Conservation (phyloP, 2,113 vertebrate genomes). For the Silurus asotus region DNA sequence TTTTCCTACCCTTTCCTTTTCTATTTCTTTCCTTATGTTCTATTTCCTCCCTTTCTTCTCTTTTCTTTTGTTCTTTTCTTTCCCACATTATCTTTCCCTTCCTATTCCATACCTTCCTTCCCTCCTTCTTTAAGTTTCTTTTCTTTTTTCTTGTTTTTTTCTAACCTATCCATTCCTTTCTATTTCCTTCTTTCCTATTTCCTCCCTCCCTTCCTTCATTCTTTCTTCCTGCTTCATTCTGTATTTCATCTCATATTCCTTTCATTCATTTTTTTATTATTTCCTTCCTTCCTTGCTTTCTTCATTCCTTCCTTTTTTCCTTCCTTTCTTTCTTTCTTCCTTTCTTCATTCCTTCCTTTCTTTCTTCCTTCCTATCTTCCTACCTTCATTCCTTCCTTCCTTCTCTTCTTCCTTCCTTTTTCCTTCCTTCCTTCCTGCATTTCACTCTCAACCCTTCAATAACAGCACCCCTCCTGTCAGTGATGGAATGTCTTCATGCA, state of each 20-base stretch:
- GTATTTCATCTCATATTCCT: not conserved
- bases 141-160: not conserved
- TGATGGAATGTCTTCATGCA: not conserved
- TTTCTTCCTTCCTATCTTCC: not conserved
- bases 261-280: not conserved
- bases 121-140: not conserved
- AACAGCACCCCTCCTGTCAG: not conserved
- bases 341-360: slow-evolving; percentile 7
- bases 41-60: slow-evolving; percentile 37
- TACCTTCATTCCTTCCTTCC: not conserved
- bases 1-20: not conserved
- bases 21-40: slow-evolving; percentile 27
- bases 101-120: too few relatives aligned
- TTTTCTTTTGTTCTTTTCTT: not conserved
- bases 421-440: not conserved
- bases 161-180: not conserved
- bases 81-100: not conserved
- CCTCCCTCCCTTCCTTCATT: not conserved
- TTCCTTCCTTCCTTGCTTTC: too few relatives aligned
- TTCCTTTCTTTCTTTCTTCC: not conserved
- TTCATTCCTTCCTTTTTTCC: not conserved
- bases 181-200: too few relatives aligned
- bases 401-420: not conserved
- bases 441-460: not conserved
- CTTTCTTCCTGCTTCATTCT: not conserved